Percentiles rank a stretch among this genome's conserved stretches.
phyloP scores from a whole-genome alignment of 2,797 vertebrate species.

The Microctenopoma lineatum region DNA sequence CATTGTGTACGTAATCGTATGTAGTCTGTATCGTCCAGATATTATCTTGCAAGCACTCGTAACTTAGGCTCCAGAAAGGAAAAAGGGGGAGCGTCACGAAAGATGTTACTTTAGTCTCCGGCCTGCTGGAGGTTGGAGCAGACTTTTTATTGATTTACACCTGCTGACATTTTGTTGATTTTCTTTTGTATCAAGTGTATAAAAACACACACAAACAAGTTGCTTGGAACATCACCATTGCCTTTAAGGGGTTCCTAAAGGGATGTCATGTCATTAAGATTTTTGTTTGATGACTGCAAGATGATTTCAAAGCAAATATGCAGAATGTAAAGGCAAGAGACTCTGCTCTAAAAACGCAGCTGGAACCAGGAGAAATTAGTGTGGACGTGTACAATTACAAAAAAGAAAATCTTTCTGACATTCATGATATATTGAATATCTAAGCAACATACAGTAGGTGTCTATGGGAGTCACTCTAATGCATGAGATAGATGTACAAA shows the following conservation, averaged over 20 bases:
- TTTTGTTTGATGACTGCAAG: constrained; percentile 67
- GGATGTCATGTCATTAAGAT: constrained; percentile 71
- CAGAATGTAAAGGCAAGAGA: constrained; percentile 76
- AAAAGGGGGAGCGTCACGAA: constrained; percentile 36
- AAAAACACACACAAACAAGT: constrained; percentile 63
- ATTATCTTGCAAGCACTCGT: constrained; percentile 64
- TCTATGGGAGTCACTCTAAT: constrained; percentile 72
- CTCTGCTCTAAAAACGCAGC: constrained; percentile 56
- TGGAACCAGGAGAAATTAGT: constrained; percentile 58
- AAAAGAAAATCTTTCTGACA: constrained; percentile 58
- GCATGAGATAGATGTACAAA: constrained; percentile 79
- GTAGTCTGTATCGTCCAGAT: constrained; percentile 70
- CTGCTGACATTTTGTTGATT: constrained; percentile 28
- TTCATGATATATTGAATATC: constrained; percentile 76
- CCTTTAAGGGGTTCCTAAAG: constrained; percentile 85
- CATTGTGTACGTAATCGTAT: constrained; percentile 71
- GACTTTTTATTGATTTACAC: constrained; percentile 67
- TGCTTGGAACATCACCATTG: constrained; percentile 79
- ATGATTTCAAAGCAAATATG: constrained; percentile 62
- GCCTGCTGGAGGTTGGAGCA: constrained; percentile 49
- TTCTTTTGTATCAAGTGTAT: constrained; percentile 71
- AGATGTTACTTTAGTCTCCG: constrained; percentile 37
- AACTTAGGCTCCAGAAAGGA: constrained; percentile 36
- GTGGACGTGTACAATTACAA: constrained; percentile 69
- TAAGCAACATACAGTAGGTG: constrained; percentile 68